These are phyloP conservation scores for Eulemur albifrons DNA, from an alignment of 2,797 vertebrate genomes.

Conservation along the genomic window DNA sequence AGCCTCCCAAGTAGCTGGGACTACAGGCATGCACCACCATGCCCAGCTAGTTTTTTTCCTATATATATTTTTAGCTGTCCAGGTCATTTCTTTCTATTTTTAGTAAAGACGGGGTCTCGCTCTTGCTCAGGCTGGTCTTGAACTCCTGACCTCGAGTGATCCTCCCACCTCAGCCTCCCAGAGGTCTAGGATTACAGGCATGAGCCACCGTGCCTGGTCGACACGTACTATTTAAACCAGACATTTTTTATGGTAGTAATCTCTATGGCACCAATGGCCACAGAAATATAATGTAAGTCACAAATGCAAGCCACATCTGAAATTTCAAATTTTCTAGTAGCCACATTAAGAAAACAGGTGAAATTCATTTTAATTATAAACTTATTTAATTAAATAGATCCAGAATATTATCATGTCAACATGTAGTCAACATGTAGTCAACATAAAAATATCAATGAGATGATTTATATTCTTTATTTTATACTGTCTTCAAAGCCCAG, in stretches of 20 bases:
- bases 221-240: not conserved
- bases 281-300: not conserved
- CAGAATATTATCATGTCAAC: not conserved
- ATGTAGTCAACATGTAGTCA: not conserved
- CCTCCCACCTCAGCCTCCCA: too few relatives aligned
- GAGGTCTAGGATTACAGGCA: too few relatives aligned
- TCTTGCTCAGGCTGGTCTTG: too few relatives aligned
- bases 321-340: not conserved
- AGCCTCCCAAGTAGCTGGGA: too few relatives aligned
- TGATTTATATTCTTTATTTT: not conserved
- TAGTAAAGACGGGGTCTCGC: too few relatives aligned
- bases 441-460: not conserved
- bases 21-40: too few relatives aligned
- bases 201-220: too few relatives aligned
- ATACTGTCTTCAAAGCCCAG: not conserved
- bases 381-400: constrained; percentile 1
- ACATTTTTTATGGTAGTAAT: not conserved
- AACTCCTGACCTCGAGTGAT: too few relatives aligned
- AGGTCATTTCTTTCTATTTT: too few relatives aligned
- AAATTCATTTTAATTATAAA: constrained; percentile 9
- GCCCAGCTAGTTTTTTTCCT: too few relatives aligned
- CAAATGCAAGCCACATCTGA: not conserved
- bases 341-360: not conserved
- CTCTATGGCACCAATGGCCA: not conserved
- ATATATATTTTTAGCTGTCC: too few relatives aligned